Evolutionary conservation across 2,113 vertebrate genomes (phyloP), one percentile per base, ranked within the genome.

Genomic region (Ibidorhyncha struthersii): DNA sequence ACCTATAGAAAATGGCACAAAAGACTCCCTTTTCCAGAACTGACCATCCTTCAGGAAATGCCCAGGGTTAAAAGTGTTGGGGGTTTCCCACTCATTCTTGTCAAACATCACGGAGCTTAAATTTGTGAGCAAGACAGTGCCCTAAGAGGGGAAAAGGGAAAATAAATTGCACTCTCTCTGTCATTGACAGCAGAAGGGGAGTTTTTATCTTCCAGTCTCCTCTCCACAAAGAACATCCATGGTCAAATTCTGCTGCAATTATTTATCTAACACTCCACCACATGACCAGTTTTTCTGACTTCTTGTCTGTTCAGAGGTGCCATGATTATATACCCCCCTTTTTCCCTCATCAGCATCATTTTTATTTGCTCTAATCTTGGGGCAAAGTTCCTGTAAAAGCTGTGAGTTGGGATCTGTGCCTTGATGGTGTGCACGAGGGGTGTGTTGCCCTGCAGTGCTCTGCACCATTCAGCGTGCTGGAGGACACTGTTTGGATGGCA

Each of bases 1-100:
- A 99, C 99, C 99, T 66, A 96, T 15, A 76, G 99, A 99, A 96
- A 99, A 99, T 3, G 99, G 98, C 22, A 99, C 4, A 85, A 99
- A 99, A 45, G 92, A 50, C 0, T 99, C 99, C 4, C 90, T 98
- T 82, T 97, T 99, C 62, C 93, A 92, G 94, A 99, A 99, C 55
- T 97, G 97, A 12, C 99, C 99, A 4, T 99, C 96, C 63, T 99
- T 98, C 95, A 99, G 96, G 90, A 99, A 99, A 90, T 99, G 99
- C 36, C 81, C 97, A 0, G 99, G 99, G 70, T 99, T 99, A 88
- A 99, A 99, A 3, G 41, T 43, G 26, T 98, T 36, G 0, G 99
- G 99, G 2, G 97, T 98, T 79, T 96, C 97, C 98, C 99, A 99
- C 66, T 98, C 98, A 0, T 93, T 77, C n/a, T 99, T 98, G 94